These are phyloP conservation scores for Trypoxylus dichotomus DNA, from an alignment of 1,140 invertebrate species.

Conservation along the genomic window DNA sequence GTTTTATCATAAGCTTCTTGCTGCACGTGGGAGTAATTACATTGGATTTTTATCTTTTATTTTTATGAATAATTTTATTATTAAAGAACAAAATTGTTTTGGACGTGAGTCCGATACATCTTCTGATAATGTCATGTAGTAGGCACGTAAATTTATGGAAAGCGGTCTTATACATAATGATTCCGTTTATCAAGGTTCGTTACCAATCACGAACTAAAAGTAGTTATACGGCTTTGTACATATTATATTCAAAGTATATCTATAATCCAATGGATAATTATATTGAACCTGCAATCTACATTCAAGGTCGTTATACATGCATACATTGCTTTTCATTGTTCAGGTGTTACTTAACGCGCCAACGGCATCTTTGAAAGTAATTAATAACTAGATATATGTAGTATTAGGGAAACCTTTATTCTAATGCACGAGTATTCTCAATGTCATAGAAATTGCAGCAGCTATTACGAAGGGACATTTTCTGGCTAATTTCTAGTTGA, in stretches of 20 bases:
- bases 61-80: background rate
- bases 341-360: slow-evolving; percentile 1
- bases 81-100: background rate
- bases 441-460: no score
- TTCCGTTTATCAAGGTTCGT: background rate
- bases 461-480: no score
- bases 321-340: slow-evolving; percentile 26
- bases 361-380: background rate
- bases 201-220: background rate
- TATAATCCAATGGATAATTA: slow-evolving; percentile 4
- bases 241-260: background rate
- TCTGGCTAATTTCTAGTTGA: background rate
- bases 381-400: background rate
- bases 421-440: background rate
- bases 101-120: background rate
- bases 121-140: background rate
- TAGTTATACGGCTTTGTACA: no score
- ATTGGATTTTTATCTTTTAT: background rate
- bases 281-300: background rate
- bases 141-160: background rate
- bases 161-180: background rate
- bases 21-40: background rate
- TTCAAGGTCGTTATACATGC: slow-evolving; percentile 22
- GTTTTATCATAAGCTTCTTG: background rate
- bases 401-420: background rate